phyloP scores from a whole-genome alignment of 92 coral and sea anemone species.

The Isaurus tuberculatus region DNA sequence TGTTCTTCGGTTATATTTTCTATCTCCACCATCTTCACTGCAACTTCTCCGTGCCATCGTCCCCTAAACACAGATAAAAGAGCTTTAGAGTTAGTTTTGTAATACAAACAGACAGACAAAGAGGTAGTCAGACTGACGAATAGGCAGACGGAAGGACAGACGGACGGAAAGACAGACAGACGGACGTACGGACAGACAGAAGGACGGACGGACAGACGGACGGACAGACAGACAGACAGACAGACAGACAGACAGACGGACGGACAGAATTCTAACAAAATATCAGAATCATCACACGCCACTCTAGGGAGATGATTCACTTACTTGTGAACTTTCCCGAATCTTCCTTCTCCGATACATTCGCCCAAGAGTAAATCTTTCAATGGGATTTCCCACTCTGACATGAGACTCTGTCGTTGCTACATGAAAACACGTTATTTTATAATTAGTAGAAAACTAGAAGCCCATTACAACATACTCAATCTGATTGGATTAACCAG shows the following conservation, averaged over 20 bases:
- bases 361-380: conserved; percentile 77
- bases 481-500: too few species aligned
- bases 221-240: not conserved
- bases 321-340: conserved; percentile 85
- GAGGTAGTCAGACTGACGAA: not conserved
- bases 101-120: not conserved
- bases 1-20: conserved; percentile 96
- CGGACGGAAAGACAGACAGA: not conserved
- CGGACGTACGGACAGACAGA: not conserved
- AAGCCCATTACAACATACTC: too few species aligned
- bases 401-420: conserved; percentile 93
- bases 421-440: too few species aligned
- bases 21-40: conserved; percentile 95
- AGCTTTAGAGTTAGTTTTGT: too few species aligned
- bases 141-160: not conserved
- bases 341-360: conserved; percentile 84
- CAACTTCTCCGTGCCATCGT: conserved; percentile 99
- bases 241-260: not conserved
- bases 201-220: not conserved
- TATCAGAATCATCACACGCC: not conserved
- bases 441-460: too few species aligned
- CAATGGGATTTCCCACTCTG: conserved; percentile 95
- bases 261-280: not conserved
- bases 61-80: conserved; percentile 62
- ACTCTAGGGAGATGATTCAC: not conserved